These are phyloP conservation scores for Axinella damicornis DNA, from an alignment of 37 sponge, comb jelly and placozoan species.

Conservation along the genomic window DNA sequence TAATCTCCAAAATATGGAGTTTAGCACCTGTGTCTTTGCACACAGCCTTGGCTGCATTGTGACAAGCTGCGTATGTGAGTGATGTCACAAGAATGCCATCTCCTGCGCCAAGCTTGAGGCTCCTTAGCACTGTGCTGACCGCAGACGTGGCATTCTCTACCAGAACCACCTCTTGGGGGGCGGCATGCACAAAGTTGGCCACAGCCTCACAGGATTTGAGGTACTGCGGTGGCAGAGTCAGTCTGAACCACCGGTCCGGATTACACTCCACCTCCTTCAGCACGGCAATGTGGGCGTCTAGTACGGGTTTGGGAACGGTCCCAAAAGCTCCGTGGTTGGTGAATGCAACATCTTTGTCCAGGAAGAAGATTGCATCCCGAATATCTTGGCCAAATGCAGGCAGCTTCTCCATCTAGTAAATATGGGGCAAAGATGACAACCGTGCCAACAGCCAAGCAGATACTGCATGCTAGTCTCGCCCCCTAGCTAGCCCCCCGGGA, in stretches of 20 bases:
- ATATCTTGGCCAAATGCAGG: constrained; percentile 22
- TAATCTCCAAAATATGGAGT: constrained; percentile 16
- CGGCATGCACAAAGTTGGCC: constrained; percentile 34
- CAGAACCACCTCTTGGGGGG: constrained; percentile 32
- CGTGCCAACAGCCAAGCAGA: no score
- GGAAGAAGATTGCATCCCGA: constrained; percentile 17
- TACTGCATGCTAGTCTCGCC: no score
- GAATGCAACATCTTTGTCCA: constrained; percentile 20
- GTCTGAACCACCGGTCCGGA: constrained; percentile 61
- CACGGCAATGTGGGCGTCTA: not conserved
- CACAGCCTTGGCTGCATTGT: constrained; percentile 28
- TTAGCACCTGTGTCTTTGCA: constrained; percentile 32
- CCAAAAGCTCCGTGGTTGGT: constrained; percentile 74
- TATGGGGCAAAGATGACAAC: no score
- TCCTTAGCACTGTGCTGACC: constrained; percentile 40
- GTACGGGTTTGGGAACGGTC: constrained; percentile 51
- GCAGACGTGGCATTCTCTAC: constrained; percentile 71
- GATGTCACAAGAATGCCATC: constrained; percentile 55
- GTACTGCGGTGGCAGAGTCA: not conserved
- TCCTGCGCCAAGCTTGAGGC: not conserved
- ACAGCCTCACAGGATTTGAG: not conserved
- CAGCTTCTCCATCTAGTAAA: no score
- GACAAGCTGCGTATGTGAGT: constrained; percentile 44
- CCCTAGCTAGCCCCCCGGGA: no score
- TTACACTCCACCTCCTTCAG: constrained; percentile 27